Conservation (phyloP, 2,888 invertebrate species). For the Vanessa cardui region DNA sequence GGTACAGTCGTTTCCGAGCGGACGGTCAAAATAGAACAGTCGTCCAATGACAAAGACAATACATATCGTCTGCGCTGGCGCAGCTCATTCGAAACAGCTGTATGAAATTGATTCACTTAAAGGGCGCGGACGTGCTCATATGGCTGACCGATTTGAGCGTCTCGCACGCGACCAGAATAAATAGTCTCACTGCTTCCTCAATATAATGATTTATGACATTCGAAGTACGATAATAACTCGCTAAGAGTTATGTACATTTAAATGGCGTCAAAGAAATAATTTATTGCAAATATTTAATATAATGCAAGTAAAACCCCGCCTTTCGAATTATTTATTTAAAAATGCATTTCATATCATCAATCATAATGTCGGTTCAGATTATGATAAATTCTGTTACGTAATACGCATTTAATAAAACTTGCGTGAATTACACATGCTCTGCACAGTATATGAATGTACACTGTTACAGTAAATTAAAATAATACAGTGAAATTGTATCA, state of each 20-base stretch:
- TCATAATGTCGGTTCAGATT: too few relatives aligned
- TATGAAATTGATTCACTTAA: slow-evolving; percentile 64
- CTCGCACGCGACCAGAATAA: slow-evolving; percentile 39
- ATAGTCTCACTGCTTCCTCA: slow-evolving; percentile 33
- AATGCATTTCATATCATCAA: too few relatives aligned
- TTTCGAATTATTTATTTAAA: too few relatives aligned
- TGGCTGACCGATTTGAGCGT: slow-evolving; percentile 41
- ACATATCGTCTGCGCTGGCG: slow-evolving; percentile 48
- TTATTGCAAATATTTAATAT: slow-evolving; percentile 8
- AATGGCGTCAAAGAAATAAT: slow-evolving; percentile 22
- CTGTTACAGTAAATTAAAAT: too few relatives aligned
- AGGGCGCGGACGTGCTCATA: slow-evolving; percentile 35
- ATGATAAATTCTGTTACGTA: too few relatives aligned
- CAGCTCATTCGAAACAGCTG: slow-evolving; percentile 66
- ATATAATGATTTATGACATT: slow-evolving; percentile 34
- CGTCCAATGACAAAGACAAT: slow-evolving; percentile 67
- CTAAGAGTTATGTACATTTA: slow-evolving; percentile 32
- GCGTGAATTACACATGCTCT: too few relatives aligned
- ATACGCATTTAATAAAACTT: too few relatives aligned
- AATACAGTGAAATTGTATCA: too few relatives aligned
- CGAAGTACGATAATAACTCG: slow-evolving; percentile 36
- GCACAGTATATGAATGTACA: too few relatives aligned
- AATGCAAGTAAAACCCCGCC: too few relatives aligned
- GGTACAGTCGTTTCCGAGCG: slow-evolving; percentile 66
- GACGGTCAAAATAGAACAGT: slow-evolving; percentile 57